phyloP scores from a whole-genome alignment of 2,888 invertebrate species.

The Tricholauxania praeusta region DNA sequence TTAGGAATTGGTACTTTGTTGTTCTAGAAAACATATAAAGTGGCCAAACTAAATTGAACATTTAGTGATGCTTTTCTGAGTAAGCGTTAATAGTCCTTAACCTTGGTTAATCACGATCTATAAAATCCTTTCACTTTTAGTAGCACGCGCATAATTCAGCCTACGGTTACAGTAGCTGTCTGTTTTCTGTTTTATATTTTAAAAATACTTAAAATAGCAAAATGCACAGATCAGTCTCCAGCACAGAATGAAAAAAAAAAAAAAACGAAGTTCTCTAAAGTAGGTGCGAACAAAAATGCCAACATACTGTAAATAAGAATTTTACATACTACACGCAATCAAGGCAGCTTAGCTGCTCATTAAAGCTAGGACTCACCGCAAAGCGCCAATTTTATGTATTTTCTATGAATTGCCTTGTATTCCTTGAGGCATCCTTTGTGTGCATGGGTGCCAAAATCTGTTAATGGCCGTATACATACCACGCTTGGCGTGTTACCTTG shows the following conservation, averaged over 20 bases:
- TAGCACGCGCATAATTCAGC: conserved; percentile 24
- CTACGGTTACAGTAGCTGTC: not conserved
- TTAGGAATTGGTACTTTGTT: too few species aligned
- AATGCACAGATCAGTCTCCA: not conserved
- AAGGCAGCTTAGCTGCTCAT: too few species aligned
- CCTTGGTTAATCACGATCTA: too few species aligned
- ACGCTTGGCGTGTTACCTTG: conserved; percentile 17
- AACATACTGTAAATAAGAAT: too few species aligned
- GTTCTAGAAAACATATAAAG: too few species aligned
- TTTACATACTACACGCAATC: too few species aligned
- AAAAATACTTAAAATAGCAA: not conserved
- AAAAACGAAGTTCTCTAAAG: not conserved
- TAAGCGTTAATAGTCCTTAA: too few species aligned
- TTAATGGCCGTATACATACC: not conserved
- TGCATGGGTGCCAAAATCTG: not conserved
- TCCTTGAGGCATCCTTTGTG: not conserved
- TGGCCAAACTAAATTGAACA: too few species aligned
- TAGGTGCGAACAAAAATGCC: conserved; percentile 17
- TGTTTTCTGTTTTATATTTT: not conserved
- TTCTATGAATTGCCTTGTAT: conserved; percentile 18
- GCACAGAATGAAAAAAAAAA: not conserved
- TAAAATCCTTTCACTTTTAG: not conserved
- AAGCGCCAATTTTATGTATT: not conserved
- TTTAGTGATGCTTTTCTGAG: too few species aligned
- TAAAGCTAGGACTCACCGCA: not conserved